Evolutionary conservation across 2,113 vertebrate genomes (phyloP).

Genomic region (Oryzias woworae): DNA sequence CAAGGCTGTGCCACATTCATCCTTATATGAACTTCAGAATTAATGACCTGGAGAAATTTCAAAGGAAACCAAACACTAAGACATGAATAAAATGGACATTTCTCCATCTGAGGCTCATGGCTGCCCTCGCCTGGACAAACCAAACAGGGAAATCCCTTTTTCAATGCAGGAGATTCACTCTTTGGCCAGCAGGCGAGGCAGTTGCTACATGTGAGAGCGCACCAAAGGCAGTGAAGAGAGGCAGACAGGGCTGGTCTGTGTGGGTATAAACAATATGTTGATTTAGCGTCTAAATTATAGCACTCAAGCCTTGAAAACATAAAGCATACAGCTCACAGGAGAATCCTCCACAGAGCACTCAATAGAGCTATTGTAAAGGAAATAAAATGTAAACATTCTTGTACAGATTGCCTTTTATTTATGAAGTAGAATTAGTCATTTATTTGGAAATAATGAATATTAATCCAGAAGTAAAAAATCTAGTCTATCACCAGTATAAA

Average conservation of each 20-base stretch:
- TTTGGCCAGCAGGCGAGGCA: conserved; percentile 54
- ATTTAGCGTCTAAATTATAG: conserved; percentile 23
- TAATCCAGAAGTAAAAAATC: conserved; percentile 39
- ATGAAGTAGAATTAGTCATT: too few relatives aligned
- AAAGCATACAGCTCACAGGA: conserved; percentile 11
- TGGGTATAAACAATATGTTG: conserved; percentile 21
- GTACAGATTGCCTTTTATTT: too few relatives aligned
- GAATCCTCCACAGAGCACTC: conserved; percentile 13
- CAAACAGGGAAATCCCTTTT: neutral
- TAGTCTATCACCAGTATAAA: conserved; percentile 45
- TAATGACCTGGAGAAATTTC: conserved; percentile 38
- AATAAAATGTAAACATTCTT: conserved; percentile 35
- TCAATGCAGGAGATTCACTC: neutral
- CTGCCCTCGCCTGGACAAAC: conserved; percentile 73
- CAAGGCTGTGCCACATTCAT: neutral
- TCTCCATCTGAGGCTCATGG: conserved; percentile 57
- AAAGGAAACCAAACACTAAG: conserved; percentile 25
- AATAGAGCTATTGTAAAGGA: conserved; percentile 22
- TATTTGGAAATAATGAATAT: too few relatives aligned
- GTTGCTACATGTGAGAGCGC: conserved; percentile 28
- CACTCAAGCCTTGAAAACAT: conserved; percentile 12
- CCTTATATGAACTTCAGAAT: conserved; percentile 27
- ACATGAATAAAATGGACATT: conserved; percentile 32
- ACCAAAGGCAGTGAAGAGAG: neutral
- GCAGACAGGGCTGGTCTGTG: neutral